Evolutionary conservation across 1,140 invertebrate species (phyloP).

Genomic region (Drosophila pallidifrons): DNA sequence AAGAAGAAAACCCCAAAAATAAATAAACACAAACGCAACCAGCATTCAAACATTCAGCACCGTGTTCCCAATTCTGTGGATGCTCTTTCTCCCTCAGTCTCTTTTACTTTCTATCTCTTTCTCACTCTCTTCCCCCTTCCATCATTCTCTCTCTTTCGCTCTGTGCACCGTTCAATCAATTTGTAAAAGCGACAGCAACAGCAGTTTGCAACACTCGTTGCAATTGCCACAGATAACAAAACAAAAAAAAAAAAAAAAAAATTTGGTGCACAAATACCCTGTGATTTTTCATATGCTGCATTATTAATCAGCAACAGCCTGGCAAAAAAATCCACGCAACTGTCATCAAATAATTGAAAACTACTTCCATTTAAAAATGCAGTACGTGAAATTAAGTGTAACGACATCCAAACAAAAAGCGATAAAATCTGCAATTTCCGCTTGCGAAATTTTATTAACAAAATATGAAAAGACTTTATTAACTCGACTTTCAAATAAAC

Average conservation of each 20-base stretch:
- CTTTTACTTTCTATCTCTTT: not conserved
- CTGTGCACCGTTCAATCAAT: slow-evolving; percentile 49
- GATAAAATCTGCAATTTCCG: too few relatives aligned
- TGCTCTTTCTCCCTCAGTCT: not conserved
- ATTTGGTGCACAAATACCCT: slow-evolving; percentile 32
- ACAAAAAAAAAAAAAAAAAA: slow-evolving; percentile 13
- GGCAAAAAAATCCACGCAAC: not conserved
- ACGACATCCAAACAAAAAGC: too few relatives aligned
- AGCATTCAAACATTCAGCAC: slow-evolving; percentile 48
- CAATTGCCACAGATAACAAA: slow-evolving; percentile 19
- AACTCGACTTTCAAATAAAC: too few relatives aligned
- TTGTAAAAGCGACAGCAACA: slow-evolving; percentile 38
- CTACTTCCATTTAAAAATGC: too few relatives aligned
- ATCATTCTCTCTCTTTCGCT: not conserved
- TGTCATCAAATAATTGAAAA: not conserved
- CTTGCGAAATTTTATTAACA: too few relatives aligned
- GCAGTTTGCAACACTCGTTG: slow-evolving; percentile 25
- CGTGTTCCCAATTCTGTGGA: slow-evolving; percentile 31
- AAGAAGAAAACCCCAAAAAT: slow-evolving; percentile 28
- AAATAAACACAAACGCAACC: slow-evolving; percentile 45
- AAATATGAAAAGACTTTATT: too few relatives aligned
- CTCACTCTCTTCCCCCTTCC: not conserved
- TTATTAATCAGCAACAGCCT: not conserved
- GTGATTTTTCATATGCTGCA: slow-evolving; percentile 4
- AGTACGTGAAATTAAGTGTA: too few relatives aligned